These are phyloP conservation scores for Scopus umbretta DNA, from an alignment of 2,113 vertebrate genomes.

Conservation along the genomic window DNA sequence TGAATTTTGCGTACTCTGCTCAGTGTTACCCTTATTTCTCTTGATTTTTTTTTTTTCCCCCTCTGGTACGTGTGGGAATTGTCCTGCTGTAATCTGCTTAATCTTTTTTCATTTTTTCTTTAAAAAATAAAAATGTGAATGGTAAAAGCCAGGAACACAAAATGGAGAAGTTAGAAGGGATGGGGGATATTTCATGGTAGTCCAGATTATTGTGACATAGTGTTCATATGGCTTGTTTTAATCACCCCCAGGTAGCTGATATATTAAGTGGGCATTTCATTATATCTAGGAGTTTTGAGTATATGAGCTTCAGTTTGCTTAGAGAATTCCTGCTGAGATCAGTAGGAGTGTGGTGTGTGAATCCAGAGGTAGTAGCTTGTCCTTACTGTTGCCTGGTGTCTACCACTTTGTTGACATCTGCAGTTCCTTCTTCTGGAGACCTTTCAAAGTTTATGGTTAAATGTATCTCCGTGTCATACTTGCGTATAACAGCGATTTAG, in stretches of 20 bases:
- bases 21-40: background rate
- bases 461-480: background rate
- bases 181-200: background rate
- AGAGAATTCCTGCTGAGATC: background rate
- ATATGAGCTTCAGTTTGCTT: background rate
- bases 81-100: background rate
- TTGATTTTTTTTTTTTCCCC: background rate
- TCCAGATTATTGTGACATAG: background rate
- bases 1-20: background rate
- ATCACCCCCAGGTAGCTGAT: background rate
- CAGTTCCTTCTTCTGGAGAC: background rate
- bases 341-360: background rate
- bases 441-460: background rate
- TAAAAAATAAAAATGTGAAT: background rate
- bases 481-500: background rate
- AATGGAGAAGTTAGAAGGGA: background rate
- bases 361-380: background rate
- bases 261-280: background rate
- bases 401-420: background rate
- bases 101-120: background rate
- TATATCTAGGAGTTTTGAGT: background rate
- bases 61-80: background rate
- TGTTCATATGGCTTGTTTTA: background rate
- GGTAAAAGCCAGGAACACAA: accelerated
- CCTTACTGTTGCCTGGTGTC: background rate